phyloP scores from a whole-genome alignment of 2,113 vertebrate species.

The Salvelinus alpinus region DNA sequence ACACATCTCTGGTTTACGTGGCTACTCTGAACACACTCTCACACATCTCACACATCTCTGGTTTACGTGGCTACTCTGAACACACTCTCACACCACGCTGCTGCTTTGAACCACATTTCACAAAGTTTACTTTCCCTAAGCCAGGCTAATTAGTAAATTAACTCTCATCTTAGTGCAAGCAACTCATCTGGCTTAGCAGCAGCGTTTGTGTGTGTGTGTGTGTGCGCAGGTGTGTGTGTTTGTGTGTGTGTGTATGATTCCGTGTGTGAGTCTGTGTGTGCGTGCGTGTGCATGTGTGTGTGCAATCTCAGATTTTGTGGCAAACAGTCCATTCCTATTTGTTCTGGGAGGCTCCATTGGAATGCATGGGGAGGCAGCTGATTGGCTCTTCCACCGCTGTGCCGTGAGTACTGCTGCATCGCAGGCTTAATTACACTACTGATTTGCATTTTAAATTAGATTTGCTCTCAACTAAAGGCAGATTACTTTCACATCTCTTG shows the following conservation, averaged over 20 bases:
- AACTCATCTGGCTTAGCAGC: slow-evolving; percentile 10
- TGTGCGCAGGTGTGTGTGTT: too few relatives aligned
- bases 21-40: not conserved
- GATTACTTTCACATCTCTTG: slow-evolving; percentile 8
- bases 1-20: too few relatives aligned
- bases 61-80: too few relatives aligned
- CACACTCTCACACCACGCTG: too few relatives aligned
- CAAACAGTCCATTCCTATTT: not conserved
- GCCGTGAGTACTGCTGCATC: not conserved
- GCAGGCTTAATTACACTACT: slow-evolving; percentile 41
- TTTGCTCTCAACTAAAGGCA: slow-evolving; percentile 26
- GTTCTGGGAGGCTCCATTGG: too few relatives aligned
- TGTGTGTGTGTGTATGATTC: not conserved
- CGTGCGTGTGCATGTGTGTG: too few relatives aligned
- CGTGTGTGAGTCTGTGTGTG: slow-evolving; percentile 26
- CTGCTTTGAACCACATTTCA: slow-evolving; percentile 7
- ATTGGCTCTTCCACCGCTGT: too few relatives aligned
- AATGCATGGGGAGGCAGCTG: too few relatives aligned
- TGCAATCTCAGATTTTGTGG: not conserved
- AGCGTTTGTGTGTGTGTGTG: too few relatives aligned
- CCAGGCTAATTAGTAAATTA: slow-evolving; percentile 35
- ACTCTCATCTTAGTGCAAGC: slow-evolving; percentile 32
- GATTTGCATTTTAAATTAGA: slow-evolving; percentile 60
- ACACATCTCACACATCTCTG: not conserved
- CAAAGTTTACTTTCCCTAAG: slow-evolving; percentile 46